These are phyloP conservation scores for Lomographa bimaculata DNA, from an alignment of 2,888 invertebrate species.

Conservation along the genomic window DNA sequence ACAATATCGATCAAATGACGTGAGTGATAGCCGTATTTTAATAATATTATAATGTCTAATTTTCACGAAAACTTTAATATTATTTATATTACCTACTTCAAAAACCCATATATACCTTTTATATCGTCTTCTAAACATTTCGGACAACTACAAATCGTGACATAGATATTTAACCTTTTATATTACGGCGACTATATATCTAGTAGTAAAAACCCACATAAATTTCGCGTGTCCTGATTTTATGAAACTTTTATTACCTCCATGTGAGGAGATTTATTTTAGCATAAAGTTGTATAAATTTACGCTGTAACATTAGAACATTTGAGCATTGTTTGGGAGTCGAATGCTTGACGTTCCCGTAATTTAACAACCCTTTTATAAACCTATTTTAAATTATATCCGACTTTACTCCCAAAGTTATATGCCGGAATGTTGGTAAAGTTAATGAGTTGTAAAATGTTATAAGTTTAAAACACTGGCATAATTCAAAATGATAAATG, in stretches of 20 bases:
- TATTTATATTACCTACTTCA: no score
- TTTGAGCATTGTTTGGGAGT: conserved; percentile 8
- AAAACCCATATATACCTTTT: no score
- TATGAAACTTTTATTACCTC: conserved; percentile 13
- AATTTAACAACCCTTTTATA: conserved; percentile 10
- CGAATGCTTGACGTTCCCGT: conserved; percentile 3
- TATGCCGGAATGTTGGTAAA: neutral
- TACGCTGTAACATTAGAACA: conserved; percentile 12
- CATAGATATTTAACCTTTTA: no score
- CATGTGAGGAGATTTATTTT: conserved; percentile 20
- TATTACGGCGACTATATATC: conserved; percentile 8
- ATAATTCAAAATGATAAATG: no score
- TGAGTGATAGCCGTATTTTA: no score
- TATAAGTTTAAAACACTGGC: no score
- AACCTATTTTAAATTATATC: conserved; percentile 2
- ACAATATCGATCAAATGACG: no score
- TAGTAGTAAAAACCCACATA: conserved; percentile 10
- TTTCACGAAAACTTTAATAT: no score
- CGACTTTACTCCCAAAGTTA: no score
- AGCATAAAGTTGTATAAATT: conserved; percentile 18
- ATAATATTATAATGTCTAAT: no score
- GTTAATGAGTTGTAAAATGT: neutral
- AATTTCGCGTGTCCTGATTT: conserved; percentile 11
- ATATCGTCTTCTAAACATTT: no score
- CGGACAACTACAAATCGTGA: no score